These are phyloP conservation scores for Hydrochoerus hydrochaeris DNA, from an alignment of 2,113 vertebrate genomes.

Conservation along the genomic window DNA sequence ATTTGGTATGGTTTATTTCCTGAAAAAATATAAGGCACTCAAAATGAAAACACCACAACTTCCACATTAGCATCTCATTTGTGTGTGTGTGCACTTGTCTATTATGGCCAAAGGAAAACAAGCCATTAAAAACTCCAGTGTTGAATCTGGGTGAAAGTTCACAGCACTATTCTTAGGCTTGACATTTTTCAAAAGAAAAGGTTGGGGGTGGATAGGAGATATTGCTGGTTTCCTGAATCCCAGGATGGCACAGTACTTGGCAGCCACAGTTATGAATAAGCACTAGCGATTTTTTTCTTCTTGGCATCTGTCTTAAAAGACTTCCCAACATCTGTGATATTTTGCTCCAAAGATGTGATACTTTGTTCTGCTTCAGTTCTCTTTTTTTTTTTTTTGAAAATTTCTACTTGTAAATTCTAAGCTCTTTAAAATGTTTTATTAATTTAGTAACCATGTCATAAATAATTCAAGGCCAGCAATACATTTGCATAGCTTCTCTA, in stretches of 20 bases:
- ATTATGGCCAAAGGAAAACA: not conserved
- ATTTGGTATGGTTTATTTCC: not conserved
- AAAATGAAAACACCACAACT: not conserved
- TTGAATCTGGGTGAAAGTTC: not conserved
- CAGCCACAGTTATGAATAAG: not conserved
- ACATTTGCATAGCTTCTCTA: not conserved
- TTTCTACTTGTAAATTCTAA: not conserved
- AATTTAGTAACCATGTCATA: slow-evolving; percentile 20
- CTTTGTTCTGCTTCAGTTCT: slow-evolving; percentile 39
- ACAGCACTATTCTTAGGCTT: not conserved
- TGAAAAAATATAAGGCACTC: not conserved
- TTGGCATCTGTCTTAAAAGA: not conserved
- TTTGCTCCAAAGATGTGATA: not conserved
- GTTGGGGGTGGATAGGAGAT: not conserved
- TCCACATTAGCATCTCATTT: not conserved
- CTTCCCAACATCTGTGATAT: not conserved
- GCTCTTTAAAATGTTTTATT: slow-evolving; percentile 18
- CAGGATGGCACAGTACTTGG: not conserved
- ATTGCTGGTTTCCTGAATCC: not conserved
- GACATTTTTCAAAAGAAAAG: slow-evolving; percentile 18
- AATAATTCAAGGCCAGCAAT: not conserved
- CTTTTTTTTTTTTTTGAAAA: slow-evolving; percentile 18
- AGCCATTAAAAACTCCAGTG: not conserved
- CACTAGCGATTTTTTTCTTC: not conserved
- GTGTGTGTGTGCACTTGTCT: not conserved